phyloP scores from a whole-genome alignment of 2,113 vertebrate genomes.

The Muntiacus reevesi region DNA sequence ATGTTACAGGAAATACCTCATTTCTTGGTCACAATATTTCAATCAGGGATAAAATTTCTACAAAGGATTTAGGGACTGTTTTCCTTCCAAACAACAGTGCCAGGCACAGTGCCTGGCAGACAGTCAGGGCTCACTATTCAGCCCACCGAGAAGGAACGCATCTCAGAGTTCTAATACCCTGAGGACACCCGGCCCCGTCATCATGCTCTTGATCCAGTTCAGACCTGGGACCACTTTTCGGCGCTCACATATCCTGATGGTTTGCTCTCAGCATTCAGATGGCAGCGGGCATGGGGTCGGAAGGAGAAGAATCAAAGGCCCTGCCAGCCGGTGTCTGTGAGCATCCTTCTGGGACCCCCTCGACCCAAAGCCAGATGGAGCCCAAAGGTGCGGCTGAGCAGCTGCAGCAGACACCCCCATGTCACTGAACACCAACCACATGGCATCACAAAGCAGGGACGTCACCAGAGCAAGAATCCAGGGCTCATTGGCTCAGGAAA shows the following conservation, averaged over 20 bases:
- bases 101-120: neutral
- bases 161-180: neutral
- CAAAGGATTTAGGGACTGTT: neutral
- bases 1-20: neutral
- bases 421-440: neutral
- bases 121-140: neutral
- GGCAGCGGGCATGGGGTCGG: neutral
- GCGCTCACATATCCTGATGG: neutral
- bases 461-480: neutral
- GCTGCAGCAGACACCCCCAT: neutral
- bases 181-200: neutral
- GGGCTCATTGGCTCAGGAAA: neutral
- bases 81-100: neutral
- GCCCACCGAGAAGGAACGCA: neutral
- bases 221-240: neutral
- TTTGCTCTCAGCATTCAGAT: neutral
- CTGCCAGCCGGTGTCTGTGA: neutral
- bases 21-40: neutral
- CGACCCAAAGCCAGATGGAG: neutral
- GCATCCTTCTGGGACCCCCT: neutral
- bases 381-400: neutral
- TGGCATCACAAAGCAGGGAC: neutral
- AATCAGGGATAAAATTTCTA: neutral
- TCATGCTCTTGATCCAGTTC: neutral
- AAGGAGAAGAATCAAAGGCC: neutral